These are phyloP conservation scores for Diaphora mendica DNA, from an alignment of 2,888 invertebrate genomes.

Conservation along the genomic window DNA sequence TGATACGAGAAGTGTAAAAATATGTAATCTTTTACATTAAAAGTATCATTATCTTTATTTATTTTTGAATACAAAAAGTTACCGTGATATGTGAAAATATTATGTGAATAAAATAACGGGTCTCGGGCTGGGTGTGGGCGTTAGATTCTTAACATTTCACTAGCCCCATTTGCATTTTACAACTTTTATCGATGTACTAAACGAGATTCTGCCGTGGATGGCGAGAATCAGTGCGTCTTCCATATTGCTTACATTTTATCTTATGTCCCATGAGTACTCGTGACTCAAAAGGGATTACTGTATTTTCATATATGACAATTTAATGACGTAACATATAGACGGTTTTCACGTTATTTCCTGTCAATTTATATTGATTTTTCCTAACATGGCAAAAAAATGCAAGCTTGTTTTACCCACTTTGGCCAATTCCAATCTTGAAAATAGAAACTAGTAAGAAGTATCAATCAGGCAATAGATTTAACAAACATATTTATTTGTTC, in stretches of 20 bases:
- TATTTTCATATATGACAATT: slow-evolving; percentile 44
- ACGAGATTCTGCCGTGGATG: slow-evolving; percentile 73
- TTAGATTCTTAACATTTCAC: slow-evolving; percentile 82
- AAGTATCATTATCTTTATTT: slow-evolving; percentile 46
- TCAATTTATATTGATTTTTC: neutral
- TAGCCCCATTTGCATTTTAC: slow-evolving; percentile 83
- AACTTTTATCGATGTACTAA: slow-evolving; percentile 82
- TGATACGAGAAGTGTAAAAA: slow-evolving; percentile 37
- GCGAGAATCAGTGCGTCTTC: slow-evolving; percentile 68
- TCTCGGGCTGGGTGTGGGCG: slow-evolving; percentile 70
- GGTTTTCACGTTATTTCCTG: neutral
- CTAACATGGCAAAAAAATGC: neutral
- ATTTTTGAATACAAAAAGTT: slow-evolving; percentile 49
- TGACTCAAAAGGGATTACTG: slow-evolving; percentile 59
- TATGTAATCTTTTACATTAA: slow-evolving; percentile 50
- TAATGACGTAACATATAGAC: slow-evolving; percentile 43
- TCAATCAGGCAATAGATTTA: neutral
- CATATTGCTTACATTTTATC: slow-evolving; percentile 70
- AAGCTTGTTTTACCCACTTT: neutral
- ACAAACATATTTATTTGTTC: neutral
- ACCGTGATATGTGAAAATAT: slow-evolving; percentile 65
- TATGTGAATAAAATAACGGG: slow-evolving; percentile 77
- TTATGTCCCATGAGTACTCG: slow-evolving; percentile 40
- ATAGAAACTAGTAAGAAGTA: neutral
- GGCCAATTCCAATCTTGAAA: neutral